These are phyloP conservation scores for Pteronotus mesoamericanus DNA, from an alignment of 2,797 vertebrate species.

Conservation along the genomic window DNA sequence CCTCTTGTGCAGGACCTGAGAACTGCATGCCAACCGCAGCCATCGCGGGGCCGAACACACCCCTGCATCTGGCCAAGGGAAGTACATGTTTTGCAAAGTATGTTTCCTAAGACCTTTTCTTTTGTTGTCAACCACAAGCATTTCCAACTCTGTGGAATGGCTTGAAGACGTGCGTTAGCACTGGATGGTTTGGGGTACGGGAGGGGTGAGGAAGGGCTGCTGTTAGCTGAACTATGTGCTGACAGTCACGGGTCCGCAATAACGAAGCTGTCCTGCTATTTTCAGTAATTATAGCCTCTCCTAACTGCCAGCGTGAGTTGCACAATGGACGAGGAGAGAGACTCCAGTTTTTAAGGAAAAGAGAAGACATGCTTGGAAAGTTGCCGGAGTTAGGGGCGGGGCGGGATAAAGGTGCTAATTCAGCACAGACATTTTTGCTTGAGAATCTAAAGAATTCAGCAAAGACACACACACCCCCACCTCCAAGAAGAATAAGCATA, in stretches of 20 bases:
- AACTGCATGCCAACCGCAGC: conserved; percentile 38
- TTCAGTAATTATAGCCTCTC: too few species aligned
- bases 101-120: background rate
- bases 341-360: background rate
- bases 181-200: background rate
- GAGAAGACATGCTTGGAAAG: background rate
- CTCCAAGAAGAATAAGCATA: background rate
- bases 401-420: background rate
- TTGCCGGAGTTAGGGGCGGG: background rate
- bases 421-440: background rate
- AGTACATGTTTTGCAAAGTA: background rate
- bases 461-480: background rate
- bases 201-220: background rate
- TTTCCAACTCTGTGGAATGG: background rate
- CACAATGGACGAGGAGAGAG: background rate
- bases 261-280: background rate
- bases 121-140: background rate
- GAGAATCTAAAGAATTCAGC: conserved; percentile 41
- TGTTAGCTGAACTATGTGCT: rapidly evolving
- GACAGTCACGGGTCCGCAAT: background rate
- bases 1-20: conserved; percentile 79
- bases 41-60: rapidly evolving
- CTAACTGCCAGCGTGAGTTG: background rate
- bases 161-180: background rate
- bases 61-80: background rate